Evolutionary conservation across 2,888 invertebrate genomes (phyloP).

Genomic region (Isoperla grammatica): DNA sequence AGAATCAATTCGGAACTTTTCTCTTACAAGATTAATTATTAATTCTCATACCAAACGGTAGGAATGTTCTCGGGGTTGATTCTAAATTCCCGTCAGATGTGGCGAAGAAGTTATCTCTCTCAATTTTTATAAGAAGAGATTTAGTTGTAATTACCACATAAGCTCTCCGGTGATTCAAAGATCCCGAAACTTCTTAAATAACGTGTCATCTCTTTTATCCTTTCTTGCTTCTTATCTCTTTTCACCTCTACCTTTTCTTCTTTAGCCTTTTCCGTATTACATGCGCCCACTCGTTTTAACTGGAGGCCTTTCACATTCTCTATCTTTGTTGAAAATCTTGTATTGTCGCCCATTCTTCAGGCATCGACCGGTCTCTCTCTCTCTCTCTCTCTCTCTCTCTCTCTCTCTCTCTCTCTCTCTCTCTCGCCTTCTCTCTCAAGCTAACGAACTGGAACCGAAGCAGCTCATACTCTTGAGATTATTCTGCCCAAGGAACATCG

Average conservation of each 20-base stretch:
- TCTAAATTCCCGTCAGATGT: too few relatives aligned
- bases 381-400: neutral
- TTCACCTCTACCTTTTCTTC: neutral
- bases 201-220: constrained; percentile 13
- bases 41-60: too few relatives aligned
- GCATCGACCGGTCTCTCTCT: neutral
- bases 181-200: constrained; percentile 15
- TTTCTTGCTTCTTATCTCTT: constrained; percentile 2
- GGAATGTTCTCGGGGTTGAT: too few relatives aligned
- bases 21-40: too few relatives aligned
- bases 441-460: constrained; percentile 13
- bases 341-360: constrained; percentile 9
- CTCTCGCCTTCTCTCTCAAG: neutral
- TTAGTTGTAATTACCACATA: constrained; percentile 17
- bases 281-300: neutral
- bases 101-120: too few relatives aligned
- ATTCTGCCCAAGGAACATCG: constrained; percentile 10
- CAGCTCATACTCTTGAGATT: constrained; percentile 8
- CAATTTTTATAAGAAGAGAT: constrained; percentile 3
- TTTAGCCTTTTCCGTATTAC: neutral
- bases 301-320: neutral
- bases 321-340: neutral
- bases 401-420: neutral
- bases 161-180: constrained; percentile 13
- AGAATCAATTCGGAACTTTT: too few relatives aligned